These are phyloP conservation scores for Lamellibrachia luymesi DNA, from an alignment of 1,140 invertebrate genomes.

Conservation along the genomic window DNA sequence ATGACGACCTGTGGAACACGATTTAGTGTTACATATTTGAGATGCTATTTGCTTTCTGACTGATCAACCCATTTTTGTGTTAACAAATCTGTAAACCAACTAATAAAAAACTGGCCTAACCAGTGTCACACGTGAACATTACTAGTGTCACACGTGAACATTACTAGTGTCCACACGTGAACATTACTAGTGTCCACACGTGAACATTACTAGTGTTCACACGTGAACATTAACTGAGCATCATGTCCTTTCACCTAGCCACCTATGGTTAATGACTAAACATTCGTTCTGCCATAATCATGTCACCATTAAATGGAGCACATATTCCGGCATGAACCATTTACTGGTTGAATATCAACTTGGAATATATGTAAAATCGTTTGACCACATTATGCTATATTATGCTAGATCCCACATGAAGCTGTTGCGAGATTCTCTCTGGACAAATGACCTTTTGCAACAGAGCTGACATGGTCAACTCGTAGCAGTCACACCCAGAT, in stretches of 20 bases:
- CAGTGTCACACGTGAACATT: not conserved
- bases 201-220: not conserved
- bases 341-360: not conserved
- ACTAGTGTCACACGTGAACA: not conserved
- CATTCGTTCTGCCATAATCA: not conserved
- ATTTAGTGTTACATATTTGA: too few species aligned
- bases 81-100: too few species aligned
- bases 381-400: not conserved
- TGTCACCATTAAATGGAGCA: not conserved
- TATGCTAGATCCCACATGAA: not conserved
- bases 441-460: not conserved
- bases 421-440: not conserved
- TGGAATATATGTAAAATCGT: not conserved
- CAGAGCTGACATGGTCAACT: not conserved
- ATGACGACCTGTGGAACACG: not conserved
- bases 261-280: not conserved
- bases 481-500: not conserved
- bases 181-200: not conserved
- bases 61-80: too few species aligned
- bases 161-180: not conserved
- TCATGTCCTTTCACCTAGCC: not conserved
- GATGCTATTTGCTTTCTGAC: too few species aligned
- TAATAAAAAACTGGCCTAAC: not conserved
- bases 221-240: not conserved
- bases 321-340: not conserved